Evolutionary conservation across 2,888 invertebrate genomes (phyloP).

Genomic region (Xanthorhoe designata): DNA sequence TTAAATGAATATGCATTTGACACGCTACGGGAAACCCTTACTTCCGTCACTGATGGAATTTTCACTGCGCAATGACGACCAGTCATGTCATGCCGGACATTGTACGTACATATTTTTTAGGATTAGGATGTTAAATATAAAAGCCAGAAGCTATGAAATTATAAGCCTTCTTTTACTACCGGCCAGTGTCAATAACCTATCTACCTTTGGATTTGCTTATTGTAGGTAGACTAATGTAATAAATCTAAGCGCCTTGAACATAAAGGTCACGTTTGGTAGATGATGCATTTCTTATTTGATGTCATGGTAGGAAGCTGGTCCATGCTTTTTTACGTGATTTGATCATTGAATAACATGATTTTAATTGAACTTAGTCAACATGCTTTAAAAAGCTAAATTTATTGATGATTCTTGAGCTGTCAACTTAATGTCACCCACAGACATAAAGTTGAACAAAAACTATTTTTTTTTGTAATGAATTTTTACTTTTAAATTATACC

Average conservation of each 20-base stretch:
- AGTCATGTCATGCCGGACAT: conserved; percentile 4
- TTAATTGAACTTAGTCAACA: background rate
- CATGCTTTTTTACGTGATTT: background rate
- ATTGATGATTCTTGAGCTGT: background rate
- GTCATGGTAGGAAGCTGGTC: conserved; percentile 11
- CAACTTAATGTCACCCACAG: background rate
- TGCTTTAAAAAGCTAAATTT: background rate
- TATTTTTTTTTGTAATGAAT: no score
- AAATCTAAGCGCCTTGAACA: conserved; percentile 39
- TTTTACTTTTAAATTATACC: no score
- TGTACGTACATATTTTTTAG: background rate
- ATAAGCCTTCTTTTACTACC: no score
- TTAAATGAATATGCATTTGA: conserved; percentile 15
- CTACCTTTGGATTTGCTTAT: no score
- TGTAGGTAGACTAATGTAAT: no score
- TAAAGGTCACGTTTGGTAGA: conserved; percentile 36
- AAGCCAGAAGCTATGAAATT: no score
- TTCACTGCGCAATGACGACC: conserved; percentile 15
- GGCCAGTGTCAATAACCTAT: no score
- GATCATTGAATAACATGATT: conserved; percentile 4
- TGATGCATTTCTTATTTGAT: conserved; percentile 35
- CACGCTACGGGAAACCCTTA: conserved; percentile 23
- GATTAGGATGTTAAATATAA: no score
- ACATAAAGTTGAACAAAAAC: background rate
- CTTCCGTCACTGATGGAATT: conserved; percentile 32